Evolutionary conservation across 2,113 vertebrate genomes (phyloP), one percentile per base, ranked within the genome.

Genomic region (Embiotoca jacksoni): DNA sequence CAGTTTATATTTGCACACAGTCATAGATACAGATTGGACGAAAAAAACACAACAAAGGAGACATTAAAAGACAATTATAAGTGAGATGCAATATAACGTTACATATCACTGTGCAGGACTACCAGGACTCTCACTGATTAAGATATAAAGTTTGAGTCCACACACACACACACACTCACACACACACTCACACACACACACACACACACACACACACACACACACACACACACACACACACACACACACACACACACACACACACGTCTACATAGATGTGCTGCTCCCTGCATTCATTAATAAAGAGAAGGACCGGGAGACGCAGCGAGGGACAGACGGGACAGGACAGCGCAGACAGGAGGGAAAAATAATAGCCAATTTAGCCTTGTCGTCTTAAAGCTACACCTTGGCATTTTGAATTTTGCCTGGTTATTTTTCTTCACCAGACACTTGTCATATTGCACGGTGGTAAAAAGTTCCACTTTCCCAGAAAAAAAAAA

Each of bases 321-420:
- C 16, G 32, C 7, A 72, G 70, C 82, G 68, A 83, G 71, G 83
- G 80, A 95, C 91, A 95, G 93, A 63, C 63, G 41, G 72, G 61
- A 84, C 58, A 84, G 81, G 58, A 87, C 53, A 44, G 73, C 65
- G 37, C 65, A 64, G 86, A 85, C 85, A 85, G 83, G 85, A 68
- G 79, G 66, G 63, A 49, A 84, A 89, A 90, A 91, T 91, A 93
- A 91, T 88, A 83, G 86, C 84, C 88, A 92, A 93, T 92, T 92
- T 91, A 90, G 90, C 82, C 89, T 69, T 81, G 86, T 89, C 77
- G 31, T 90, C 80, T 84, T 85, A 77, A 83, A 89, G 78, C 73
- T 86, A 88, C 87, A 92, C 78, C 73, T 86, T 92, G 89, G 86
- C 90, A 91, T 90, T 92, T 91, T 74, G 61, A 79, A 86, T 85